A percentile compares a stretch with the other conserved stretches of the same genome.
These are phyloP conservation scores for Pseudorectes ferrugineus DNA, from an alignment of 2,113 vertebrate species.

Conservation along the genomic window DNA sequence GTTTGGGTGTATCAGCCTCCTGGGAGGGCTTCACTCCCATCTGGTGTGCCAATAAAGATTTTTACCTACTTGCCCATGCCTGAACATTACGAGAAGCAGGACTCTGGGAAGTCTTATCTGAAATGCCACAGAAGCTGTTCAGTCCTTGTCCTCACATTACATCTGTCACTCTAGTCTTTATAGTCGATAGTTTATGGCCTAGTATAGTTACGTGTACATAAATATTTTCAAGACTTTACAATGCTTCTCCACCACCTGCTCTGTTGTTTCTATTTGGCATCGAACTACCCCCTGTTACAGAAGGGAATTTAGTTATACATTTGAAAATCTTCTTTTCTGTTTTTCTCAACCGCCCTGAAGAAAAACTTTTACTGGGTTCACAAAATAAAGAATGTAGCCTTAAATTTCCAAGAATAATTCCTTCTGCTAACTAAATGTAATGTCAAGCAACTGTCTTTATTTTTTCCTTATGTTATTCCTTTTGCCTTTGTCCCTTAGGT, in stretches of 20 bases:
- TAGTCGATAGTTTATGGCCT: background rate
- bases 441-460: background rate
- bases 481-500: constrained; percentile 7
- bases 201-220: background rate
- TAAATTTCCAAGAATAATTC: background rate
- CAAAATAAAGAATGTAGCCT: background rate
- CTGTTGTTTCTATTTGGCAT: background rate
- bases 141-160: background rate
- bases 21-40: background rate
- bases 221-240: background rate
- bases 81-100: background rate
- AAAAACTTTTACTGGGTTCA: background rate
- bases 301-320: background rate
- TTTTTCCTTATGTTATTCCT: background rate
- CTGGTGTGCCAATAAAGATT: background rate
- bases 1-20: background rate
- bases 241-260: background rate
- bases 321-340: background rate
- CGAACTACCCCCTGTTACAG: background rate
- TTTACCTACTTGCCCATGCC: background rate
- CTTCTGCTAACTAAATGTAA: background rate
- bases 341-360: background rate
- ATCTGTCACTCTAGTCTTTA: background rate
- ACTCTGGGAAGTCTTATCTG: background rate
- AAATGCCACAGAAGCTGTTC: background rate